Percentiles rank a stretch among this genome's conserved stretches.
Conservation (phyloP, 2,888 invertebrate genomes). For the Hypolimnas misippus region DNA sequence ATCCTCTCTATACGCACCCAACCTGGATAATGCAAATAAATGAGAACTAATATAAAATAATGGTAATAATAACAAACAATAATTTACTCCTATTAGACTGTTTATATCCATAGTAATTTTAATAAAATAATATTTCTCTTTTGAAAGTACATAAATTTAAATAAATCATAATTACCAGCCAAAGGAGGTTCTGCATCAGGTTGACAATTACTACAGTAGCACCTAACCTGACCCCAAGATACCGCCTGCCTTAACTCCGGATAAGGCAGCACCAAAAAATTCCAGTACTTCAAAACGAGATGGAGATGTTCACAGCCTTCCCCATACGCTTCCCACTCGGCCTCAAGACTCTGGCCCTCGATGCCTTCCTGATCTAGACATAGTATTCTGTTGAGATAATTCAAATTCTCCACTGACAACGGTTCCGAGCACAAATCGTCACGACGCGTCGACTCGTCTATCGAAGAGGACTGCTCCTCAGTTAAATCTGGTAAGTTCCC, state of each 20-base stretch:
- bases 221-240: slow-evolving; percentile 69
- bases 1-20: slow-evolving; percentile 78
- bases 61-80: too few relatives aligned
- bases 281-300: slow-evolving; percentile 71
- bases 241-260: slow-evolving; percentile 68
- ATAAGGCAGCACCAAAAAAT: slow-evolving; percentile 62
- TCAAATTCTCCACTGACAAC: slow-evolving; percentile 61
- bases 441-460: slow-evolving; percentile 70
- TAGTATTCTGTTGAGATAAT: slow-evolving; percentile 64
- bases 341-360: slow-evolving; percentile 59
- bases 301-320: slow-evolving; percentile 71
- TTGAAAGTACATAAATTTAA: not conserved
- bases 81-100: too few relatives aligned
- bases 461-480: slow-evolving; percentile 70
- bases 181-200: slow-evolving; percentile 58
- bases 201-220: slow-evolving; percentile 66
- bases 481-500: slow-evolving; percentile 71
- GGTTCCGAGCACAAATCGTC: slow-evolving; percentile 65
- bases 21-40: too few relatives aligned
- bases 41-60: too few relatives aligned
- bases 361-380: slow-evolving; percentile 58
- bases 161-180: slow-evolving; percentile 54
- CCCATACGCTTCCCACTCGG: slow-evolving; percentile 65
- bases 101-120: too few relatives aligned
- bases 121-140: too few relatives aligned